These are phyloP conservation scores for Amphimedon queenslandica DNA, from an alignment of 37 sponge, comb jelly and placozoan species.

Conservation along the genomic window DNA sequence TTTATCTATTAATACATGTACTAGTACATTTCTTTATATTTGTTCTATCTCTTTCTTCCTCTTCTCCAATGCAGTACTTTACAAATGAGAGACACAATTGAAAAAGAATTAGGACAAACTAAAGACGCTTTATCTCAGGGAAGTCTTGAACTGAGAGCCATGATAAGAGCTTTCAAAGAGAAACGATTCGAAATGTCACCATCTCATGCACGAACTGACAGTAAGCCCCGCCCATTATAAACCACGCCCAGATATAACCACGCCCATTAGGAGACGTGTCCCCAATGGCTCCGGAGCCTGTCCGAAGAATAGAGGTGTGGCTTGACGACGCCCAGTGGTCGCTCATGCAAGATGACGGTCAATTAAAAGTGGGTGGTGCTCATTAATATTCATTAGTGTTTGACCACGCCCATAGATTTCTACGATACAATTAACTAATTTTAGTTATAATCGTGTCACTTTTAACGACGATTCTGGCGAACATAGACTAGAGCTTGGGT, in stretches of 20 bases:
- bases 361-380: slow-evolving; percentile 45
- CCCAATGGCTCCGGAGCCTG: slow-evolving; percentile 33
- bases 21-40: too few species aligned
- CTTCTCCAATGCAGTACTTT: background rate
- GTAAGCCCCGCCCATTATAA: background rate
- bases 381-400: background rate
- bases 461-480: slow-evolving; percentile 84
- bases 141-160: slow-evolving; percentile 54
- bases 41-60: too few species aligned
- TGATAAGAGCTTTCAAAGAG: slow-evolving; percentile 73
- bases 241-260: slow-evolving; percentile 4
- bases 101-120: slow-evolving; percentile 32
- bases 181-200: slow-evolving; percentile 38
- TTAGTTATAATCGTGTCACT: slow-evolving; percentile 56
- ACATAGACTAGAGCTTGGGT: slow-evolving; percentile 82
- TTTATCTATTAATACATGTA: too few species aligned
- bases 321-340: slow-evolving; percentile 82
- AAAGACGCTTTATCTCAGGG: slow-evolving; percentile 55
- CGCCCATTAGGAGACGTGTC: slow-evolving; percentile 24
- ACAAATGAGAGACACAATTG: too few species aligned
- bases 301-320: slow-evolving; percentile 83
- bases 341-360: slow-evolving; percentile 80
- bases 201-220: background rate
- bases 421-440: slow-evolving; percentile 68
- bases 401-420: slow-evolving; percentile 22